Conservation (phyloP, 2,797 vertebrate genomes). For the Alca torda region DNA sequence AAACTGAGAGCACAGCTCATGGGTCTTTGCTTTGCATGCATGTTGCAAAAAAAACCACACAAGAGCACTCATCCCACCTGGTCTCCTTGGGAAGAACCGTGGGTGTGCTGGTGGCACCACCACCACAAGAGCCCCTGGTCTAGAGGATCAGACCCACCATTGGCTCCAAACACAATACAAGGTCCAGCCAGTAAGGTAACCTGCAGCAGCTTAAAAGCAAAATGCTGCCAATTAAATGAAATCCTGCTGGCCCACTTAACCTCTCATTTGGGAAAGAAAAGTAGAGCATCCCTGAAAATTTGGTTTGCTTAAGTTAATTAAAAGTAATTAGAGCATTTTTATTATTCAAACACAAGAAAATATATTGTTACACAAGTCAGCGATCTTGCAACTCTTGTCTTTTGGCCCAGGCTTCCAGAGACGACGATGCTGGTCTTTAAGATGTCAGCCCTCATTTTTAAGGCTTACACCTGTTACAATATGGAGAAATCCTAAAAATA, state of each 20-base stretch:
- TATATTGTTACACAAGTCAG: not conserved
- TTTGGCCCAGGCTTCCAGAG: not conserved
- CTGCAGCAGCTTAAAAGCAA: not conserved
- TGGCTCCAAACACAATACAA: not conserved
- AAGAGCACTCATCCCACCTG: not conserved
- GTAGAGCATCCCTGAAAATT: not conserved
- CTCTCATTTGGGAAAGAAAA: not conserved
- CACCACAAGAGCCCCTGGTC: not conserved
- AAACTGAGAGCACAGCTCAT: not conserved
- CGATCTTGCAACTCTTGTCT: not conserved
- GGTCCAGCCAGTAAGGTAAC: not conserved
- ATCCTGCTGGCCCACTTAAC: not conserved
- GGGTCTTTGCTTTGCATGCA: not conserved
- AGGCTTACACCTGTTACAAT: not conserved
- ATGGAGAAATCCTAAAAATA: constrained; percentile 10
- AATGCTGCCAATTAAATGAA: not conserved
- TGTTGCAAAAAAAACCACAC: not conserved
- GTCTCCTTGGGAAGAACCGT: not conserved
- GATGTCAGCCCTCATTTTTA: not conserved
- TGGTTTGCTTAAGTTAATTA: constrained; percentile 16
- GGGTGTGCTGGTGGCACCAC: not conserved
- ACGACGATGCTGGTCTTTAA: not conserved
- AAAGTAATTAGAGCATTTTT: not conserved
- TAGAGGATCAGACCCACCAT: not conserved
- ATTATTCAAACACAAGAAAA: constrained; percentile 13